These are phyloP conservation scores for Stichodactyla mertensii DNA, from an alignment of 64 coral and sea anemone species.

Conservation along the genomic window DNA sequence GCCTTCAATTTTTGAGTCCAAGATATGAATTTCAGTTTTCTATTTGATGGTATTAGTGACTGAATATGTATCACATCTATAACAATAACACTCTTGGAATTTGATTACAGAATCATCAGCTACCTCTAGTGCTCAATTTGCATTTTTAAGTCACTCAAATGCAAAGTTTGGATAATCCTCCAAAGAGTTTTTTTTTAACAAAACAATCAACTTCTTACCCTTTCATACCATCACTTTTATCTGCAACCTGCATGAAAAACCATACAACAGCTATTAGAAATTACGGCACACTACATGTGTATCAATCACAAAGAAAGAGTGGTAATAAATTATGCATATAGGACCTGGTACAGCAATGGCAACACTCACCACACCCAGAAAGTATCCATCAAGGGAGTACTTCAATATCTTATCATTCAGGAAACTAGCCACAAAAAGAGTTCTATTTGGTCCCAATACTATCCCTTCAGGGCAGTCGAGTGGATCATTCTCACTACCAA, in stretches of 20 bases:
- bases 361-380: constrained; percentile 64
- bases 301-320: not conserved
- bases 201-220: constrained; percentile 18
- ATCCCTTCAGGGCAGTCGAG: constrained; percentile 84
- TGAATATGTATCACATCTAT: too few species aligned
- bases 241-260: constrained; percentile 33
- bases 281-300: not conserved
- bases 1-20: too few species aligned
- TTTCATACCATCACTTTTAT: constrained; percentile 49
- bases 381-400: constrained; percentile 57
- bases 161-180: too few species aligned
- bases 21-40: too few species aligned
- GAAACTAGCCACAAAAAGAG: constrained; percentile 79
- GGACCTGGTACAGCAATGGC: too few species aligned
- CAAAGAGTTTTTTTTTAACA: not conserved
- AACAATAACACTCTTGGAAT: too few species aligned
- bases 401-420: constrained; percentile 70
- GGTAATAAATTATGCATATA: not conserved
- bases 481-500: constrained; percentile 68
- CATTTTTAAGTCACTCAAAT: too few species aligned
- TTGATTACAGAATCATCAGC: too few species aligned
- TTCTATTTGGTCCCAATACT: constrained; percentile 58
- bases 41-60: too few species aligned
- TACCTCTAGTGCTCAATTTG: too few species aligned
- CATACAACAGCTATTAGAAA: not conserved